phyloP scores from a whole-genome alignment of 2,113 vertebrate genomes.

The Gnathonemus longibarbis region DNA sequence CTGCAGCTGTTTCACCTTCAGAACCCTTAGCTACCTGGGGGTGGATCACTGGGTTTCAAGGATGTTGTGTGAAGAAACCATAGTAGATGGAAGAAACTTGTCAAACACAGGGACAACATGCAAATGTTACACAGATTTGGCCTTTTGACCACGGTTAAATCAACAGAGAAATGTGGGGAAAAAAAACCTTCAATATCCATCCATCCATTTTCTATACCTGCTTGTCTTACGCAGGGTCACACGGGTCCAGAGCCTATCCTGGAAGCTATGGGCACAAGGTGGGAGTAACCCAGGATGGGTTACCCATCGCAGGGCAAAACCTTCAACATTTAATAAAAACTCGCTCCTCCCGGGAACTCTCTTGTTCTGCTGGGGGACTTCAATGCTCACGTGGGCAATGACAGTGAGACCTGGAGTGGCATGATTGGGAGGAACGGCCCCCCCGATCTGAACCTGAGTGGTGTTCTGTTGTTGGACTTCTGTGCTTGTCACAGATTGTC shows the following conservation, averaged over 20 bases:
- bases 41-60: not conserved
- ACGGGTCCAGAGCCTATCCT: not conserved
- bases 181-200: not conserved
- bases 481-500: no score
- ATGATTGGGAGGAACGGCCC: no score
- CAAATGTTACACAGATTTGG: not conserved
- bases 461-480: no score
- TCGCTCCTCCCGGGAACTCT: no score
- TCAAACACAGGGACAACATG: not conserved
- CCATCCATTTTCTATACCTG: not conserved
- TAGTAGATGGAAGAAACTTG: not conserved
- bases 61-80: not conserved
- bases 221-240: not conserved
- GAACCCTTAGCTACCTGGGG: not conserved
- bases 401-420: no score
- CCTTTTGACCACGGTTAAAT: not conserved
- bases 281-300: not conserved
- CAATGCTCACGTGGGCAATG: no score
- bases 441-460: no score
- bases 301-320: not conserved
- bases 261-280: not conserved
- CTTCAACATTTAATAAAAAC: not conserved
- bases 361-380: no score
- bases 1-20: not conserved
- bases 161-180: not conserved